These are phyloP conservation scores for Pseudopipra pipra DNA, from an alignment of 2,113 vertebrate genomes.

Conservation along the genomic window DNA sequence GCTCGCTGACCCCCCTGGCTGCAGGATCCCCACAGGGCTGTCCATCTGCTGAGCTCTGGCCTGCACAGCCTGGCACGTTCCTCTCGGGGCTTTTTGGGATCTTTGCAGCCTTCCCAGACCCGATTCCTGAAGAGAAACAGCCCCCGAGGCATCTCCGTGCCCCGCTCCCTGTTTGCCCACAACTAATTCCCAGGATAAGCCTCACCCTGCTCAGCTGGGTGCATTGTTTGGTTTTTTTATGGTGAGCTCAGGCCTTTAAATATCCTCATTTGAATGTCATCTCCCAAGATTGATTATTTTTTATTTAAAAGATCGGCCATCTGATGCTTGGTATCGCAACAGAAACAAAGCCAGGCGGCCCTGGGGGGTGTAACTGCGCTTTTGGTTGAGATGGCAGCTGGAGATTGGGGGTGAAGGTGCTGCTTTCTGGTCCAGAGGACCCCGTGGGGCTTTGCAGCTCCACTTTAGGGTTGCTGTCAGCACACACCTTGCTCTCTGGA, in stretches of 20 bases:
- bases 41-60: background rate
- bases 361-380: background rate
- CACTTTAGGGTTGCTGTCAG: background rate
- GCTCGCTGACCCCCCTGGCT: background rate
- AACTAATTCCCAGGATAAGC: accelerated
- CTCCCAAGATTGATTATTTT: background rate
- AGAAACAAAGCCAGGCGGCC: background rate
- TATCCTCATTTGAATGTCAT: background rate
- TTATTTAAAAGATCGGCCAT: background rate
- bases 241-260: background rate
- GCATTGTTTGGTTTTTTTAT: background rate
- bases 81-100: background rate
- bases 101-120: background rate
- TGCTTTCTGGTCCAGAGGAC: background rate
- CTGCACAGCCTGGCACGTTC: background rate
- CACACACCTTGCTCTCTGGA: background rate
- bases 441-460: background rate
- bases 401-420: background rate
- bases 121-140: background rate
- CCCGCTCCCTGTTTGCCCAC: background rate
- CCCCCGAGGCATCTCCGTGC: accelerated
- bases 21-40: background rate
- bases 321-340: background rate
- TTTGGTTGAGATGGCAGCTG: background rate
- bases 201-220: background rate